Percentiles rank a stretch among this genome's conserved stretches.
Conservation (phyloP, 1,140 invertebrate species). For the Batillaria attramentaria region DNA sequence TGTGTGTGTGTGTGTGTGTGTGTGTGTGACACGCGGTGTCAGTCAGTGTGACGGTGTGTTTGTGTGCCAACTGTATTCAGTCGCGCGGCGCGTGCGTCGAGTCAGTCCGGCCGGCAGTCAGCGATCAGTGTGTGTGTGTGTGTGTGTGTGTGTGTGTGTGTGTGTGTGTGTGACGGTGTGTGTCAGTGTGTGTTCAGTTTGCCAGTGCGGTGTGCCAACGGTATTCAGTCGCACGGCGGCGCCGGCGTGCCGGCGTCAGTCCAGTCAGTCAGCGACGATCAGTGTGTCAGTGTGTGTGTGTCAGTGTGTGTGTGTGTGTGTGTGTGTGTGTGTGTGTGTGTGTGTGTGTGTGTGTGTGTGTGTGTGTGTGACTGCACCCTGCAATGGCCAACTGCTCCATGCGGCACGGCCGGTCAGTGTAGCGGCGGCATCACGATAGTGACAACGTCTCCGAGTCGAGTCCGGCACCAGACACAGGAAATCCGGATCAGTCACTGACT, state of each 20-base stretch:
- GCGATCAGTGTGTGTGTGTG: neutral
- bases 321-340: neutral
- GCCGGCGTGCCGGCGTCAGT: too few species aligned
- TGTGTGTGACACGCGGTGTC: neutral
- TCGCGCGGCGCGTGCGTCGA: too few species aligned
- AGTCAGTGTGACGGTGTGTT: neutral
- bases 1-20: neutral
- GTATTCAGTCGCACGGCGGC: too few species aligned
- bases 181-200: neutral
- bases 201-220: too few species aligned
- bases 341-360: constrained; percentile 3
- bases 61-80: too few species aligned
- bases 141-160: neutral
- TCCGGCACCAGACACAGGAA: too few species aligned
- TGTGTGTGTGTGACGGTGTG: too few species aligned
- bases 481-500: too few species aligned
- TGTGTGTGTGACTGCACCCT: neutral
- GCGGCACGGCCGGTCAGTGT: too few species aligned
- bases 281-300: neutral
- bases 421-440: too few species aligned
- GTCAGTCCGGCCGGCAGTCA: neutral
- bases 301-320: neutral
- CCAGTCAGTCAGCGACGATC: neutral
- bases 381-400: too few species aligned
- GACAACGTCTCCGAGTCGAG: too few species aligned